A percentile compares a stretch with the other conserved stretches of the same genome.
Conservation (phyloP, 2,888 invertebrate species). For the Diaperis boleti region DNA sequence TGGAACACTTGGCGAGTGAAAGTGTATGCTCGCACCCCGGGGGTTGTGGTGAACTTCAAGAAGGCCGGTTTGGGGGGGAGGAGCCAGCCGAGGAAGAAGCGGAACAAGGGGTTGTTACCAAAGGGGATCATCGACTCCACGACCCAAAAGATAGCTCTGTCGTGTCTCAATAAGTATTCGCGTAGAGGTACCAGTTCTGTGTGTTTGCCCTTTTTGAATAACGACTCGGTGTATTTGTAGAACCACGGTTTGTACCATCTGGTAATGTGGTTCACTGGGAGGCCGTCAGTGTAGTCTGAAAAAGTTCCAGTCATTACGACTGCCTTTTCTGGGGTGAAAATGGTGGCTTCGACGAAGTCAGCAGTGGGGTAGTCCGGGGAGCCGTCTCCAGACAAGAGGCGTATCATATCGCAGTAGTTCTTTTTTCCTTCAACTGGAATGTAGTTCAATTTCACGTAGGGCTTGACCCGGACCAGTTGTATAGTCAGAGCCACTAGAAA, state of each 20-base stretch:
- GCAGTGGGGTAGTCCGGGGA: constrained; percentile 66
- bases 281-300: constrained; percentile 69
- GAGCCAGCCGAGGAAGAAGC: constrained; percentile 75
- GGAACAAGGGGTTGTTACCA: constrained; percentile 75
- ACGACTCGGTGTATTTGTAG: constrained; percentile 75
- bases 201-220: constrained; percentile 68
- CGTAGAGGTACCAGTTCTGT: constrained; percentile 74
- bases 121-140: constrained; percentile 79
- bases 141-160: constrained; percentile 80
- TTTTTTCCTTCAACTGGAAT: constrained; percentile 73
- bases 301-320: constrained; percentile 78
- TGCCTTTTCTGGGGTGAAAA: constrained; percentile 72
- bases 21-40: constrained; percentile 75
- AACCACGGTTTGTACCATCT: constrained; percentile 81
- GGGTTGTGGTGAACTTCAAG: constrained; percentile 79
- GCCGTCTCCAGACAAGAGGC: constrained; percentile 72
- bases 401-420: constrained; percentile 73
- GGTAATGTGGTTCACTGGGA: constrained; percentile 71
- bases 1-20: constrained; percentile 80
- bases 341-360: constrained; percentile 77
- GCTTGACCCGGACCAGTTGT: constrained; percentile 72
- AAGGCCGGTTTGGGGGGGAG: constrained; percentile 79
- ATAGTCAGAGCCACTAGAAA: constrained; percentile 76
- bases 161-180: constrained; percentile 76
- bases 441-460: constrained; percentile 75